Evolutionary conservation across 2,888 invertebrate species (phyloP), one percentile per base, ranked within the genome.

Genomic region (Pecten maximus): DNA sequence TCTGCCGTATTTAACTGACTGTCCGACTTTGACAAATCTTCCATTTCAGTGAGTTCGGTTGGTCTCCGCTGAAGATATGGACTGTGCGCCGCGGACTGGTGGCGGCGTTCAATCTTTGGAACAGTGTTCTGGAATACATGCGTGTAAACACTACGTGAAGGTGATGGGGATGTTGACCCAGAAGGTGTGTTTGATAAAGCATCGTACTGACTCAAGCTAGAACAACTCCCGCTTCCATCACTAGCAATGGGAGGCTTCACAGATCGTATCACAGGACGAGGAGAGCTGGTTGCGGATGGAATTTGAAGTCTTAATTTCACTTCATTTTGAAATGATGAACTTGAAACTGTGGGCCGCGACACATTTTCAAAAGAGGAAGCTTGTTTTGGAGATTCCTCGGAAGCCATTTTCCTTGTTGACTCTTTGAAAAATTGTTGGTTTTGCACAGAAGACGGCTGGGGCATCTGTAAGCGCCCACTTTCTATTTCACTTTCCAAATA

Each of bases 401-500:
- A 19, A 35, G 28, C 74, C 74, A 74, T 35, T 74, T 8, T 74
- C 35, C 35, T 74, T 74, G 74, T 74, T 35, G 74, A 28, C n/a
- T 89, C 91, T 60, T 87, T 88, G 19, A 39, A 50, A 0, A 74
- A 16, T 86, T 54, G 87, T 28, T 89, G 90, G 74, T 74, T 87
- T 35, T 74, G 74, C 15, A 74, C 74, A 23, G 87, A 87, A 50
- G 90, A 91, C 74, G 74, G 48, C 44, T 87, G 90, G 10, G 87
- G 44, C 44, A 74, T 50, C 89, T 93, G 93, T 40, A 94, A 60
- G 91, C 93, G 93, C 35, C 94, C 94, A 90, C 94, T 94, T 90
- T 95, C 95, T 39, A 95, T 93, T 91, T 95, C 95, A 92, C 94
- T 94, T 89, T 96, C 95, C n/a, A 96, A 91, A 90, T 95, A 96